Evolutionary conservation across 2,888 invertebrate genomes (phyloP), one percentile per base, ranked within the genome.

Genomic region (Steinernema carpocapsae): DNA sequence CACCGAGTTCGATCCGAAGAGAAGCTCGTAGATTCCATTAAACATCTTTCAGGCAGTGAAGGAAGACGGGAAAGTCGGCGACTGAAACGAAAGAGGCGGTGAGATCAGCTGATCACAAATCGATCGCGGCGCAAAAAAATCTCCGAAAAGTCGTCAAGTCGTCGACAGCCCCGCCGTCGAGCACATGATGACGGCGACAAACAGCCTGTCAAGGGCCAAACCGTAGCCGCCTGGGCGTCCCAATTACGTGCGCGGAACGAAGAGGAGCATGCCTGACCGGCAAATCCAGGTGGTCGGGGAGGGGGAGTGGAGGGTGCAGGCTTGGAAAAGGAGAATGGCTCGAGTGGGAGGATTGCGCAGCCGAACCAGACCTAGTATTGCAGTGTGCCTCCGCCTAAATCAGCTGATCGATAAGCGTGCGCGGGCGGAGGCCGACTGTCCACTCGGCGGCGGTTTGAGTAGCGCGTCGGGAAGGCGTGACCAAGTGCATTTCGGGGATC

Each of bases 11-110:
- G 64, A 32, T 32, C 64, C 64, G 26, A 64, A 64, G 32, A 64
- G 64, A 64, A 64, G 64, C 26, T 64, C 64, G 64, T 64, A 64
- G 64, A 64, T 64, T 64, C 64, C 64, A 32, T 64, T 64, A n/a
- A 64, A 64, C 64, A 64, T 64, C 37, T 48, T 48, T 48, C 48
- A 14, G 64, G 64, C 64, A 64, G 37, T 37, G 32, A 14, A 32
- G 64, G 32, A 64, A 37, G 37, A 37, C 37, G 37, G 37, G 37
- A 10, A 37, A 37, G 37, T 37, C 37, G 37, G 37, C 37, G 37
- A 37, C 64, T 64, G 64, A 64, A 64, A 64, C 37, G 64, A 32
- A 37, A 19, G 52, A 52, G n/a, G 48, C 48, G 17, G 12, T 64
- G 17, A 32, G 32, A 64, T 64, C 64, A 64, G 64, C 64, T 64